Evolutionary conservation across 2,113 vertebrate genomes (phyloP).

Genomic region (Crotophaga sulcirostris): DNA sequence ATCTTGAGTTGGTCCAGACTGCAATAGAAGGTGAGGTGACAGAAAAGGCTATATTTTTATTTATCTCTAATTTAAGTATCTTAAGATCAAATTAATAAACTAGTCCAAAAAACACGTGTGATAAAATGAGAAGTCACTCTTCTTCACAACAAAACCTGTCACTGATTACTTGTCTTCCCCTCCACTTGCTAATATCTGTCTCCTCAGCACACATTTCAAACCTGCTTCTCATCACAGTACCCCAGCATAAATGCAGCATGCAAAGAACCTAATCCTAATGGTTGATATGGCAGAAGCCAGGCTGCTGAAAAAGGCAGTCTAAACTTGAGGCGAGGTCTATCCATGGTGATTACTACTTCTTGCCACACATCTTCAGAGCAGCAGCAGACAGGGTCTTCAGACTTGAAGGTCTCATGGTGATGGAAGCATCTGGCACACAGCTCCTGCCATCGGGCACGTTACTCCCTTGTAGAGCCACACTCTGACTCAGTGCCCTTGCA

Average conservation of each 20-base stretch:
- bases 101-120: not conserved
- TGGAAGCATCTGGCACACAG: not conserved
- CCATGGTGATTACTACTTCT: not conserved
- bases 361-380: not conserved
- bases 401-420: not conserved
- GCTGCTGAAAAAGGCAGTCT: not conserved
- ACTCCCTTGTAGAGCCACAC: not conserved
- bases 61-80: not conserved
- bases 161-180: not conserved
- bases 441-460: not conserved
- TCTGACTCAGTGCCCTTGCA: rapidly evolving
- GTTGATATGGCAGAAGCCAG: not conserved
- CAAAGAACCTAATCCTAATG: rapidly evolving
- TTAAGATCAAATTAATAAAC: not conserved
- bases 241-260: not conserved
- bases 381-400: rapidly evolving
- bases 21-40: not conserved
- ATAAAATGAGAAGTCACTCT: not conserved
- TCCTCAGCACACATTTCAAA: not conserved
- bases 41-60: not conserved
- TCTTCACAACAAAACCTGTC: not conserved
- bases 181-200: not conserved
- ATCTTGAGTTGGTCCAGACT: not conserved
- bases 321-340: not conserved
- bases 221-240: not conserved